A percentile compares a stretch with the other conserved stretches of the same genome.
Conservation (phyloP, 2,113 vertebrate genomes). For the Lota lota region DNA sequence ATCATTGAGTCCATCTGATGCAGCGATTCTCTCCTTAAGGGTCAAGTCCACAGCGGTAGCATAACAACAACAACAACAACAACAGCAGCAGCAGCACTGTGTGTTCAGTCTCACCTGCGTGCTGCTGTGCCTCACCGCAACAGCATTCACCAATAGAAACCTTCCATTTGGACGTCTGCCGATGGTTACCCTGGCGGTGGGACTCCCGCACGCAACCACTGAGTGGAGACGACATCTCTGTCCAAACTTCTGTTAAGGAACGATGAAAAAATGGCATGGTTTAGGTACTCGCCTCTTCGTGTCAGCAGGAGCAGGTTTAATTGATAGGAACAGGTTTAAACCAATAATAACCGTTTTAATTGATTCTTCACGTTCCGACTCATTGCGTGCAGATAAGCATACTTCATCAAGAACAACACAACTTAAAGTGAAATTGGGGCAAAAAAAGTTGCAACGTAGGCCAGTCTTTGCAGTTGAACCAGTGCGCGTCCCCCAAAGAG, state of each 20-base stretch:
- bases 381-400: no score
- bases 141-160: conserved; percentile 57
- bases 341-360: no score
- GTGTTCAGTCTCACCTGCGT: conserved; percentile 57
- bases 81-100: not conserved
- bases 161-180: conserved; percentile 45
- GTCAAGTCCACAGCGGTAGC: not conserved
- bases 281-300: no score
- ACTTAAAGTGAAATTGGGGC: no score
- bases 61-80: not conserved
- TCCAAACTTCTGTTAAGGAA: conserved; percentile 34
- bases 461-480: not conserved
- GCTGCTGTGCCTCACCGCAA: conserved; percentile 66
- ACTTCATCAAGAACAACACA: no score
- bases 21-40: not conserved
- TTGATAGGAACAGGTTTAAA: no score
- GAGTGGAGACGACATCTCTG: conserved; percentile 64
- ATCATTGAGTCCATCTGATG: not conserved
- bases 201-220: conserved; percentile 33
- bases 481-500: not conserved
- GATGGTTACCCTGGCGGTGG: conserved; percentile 40
- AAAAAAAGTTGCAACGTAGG: not conserved
- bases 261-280: not conserved
- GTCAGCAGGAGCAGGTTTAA: no score
- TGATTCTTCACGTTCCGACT: no score